Percentiles rank a stretch among this genome's conserved stretches.
These are phyloP conservation scores for Notoglanidium macrostoma DNA, from an alignment of 2,797 vertebrate species.

Conservation along the genomic window DNA sequence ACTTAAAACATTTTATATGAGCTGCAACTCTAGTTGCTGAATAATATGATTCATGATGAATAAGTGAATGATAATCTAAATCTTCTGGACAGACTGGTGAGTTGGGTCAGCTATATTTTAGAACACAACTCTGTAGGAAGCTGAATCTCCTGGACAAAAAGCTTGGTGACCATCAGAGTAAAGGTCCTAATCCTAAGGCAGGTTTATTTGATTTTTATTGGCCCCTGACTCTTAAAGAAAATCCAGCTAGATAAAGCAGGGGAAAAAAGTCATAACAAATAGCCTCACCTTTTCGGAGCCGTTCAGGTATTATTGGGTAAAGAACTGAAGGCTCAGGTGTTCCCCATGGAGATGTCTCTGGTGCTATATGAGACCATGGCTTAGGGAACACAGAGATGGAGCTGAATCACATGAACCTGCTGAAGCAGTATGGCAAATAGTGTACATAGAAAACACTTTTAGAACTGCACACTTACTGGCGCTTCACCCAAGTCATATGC, in stretches of 20 bases:
- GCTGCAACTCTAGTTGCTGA: not conserved
- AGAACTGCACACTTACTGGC: slow-evolving; percentile 72
- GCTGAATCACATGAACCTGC: not conserved
- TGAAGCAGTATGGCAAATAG: not conserved
- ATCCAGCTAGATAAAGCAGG: not conserved
- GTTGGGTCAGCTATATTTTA: not conserved
- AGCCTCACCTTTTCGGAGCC: slow-evolving; percentile 82
- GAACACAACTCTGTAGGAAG: not conserved
- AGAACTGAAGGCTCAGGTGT: slow-evolving; percentile 72
- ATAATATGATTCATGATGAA: not conserved
- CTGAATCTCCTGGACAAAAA: not conserved
- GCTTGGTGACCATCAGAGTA: not conserved
- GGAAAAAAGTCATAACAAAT: not conserved
- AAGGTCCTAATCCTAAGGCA: not conserved
- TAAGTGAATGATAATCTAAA: not conserved
- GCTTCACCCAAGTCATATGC: slow-evolving; percentile 79
- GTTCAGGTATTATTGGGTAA: slow-evolving; percentile 72
- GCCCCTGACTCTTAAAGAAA: not conserved
- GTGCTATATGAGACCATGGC: slow-evolving; percentile 70
- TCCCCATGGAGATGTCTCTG: slow-evolving; percentile 67
- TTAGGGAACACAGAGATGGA: slow-evolving; percentile 55
- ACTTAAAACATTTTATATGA: not conserved
- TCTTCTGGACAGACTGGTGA: not conserved
- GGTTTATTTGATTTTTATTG: not conserved
- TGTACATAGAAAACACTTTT: not conserved